These are phyloP conservation scores for Poecilia wingei DNA, from an alignment of 2,797 vertebrate species.

Conservation along the genomic window DNA sequence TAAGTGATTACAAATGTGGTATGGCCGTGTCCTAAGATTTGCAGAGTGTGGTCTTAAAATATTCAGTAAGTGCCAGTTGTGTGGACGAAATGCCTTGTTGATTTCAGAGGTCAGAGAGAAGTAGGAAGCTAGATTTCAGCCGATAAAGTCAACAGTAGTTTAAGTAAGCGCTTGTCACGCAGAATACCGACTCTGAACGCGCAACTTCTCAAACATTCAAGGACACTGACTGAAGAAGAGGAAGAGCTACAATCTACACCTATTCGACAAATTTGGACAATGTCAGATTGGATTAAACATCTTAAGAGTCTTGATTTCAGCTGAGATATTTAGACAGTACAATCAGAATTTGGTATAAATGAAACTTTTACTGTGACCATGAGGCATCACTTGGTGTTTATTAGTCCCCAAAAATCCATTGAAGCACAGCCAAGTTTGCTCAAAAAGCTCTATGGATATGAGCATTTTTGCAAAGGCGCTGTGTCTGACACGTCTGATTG, in stretches of 20 bases:
- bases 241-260: not conserved
- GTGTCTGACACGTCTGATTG: conserved; percentile 50
- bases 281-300: not conserved
- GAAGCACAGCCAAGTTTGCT: not conserved
- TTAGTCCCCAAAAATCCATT: not conserved
- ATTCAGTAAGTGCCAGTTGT: not conserved
- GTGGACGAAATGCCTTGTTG: not conserved
- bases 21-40: not conserved
- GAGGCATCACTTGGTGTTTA: not conserved
- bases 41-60: not conserved
- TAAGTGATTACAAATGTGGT: not conserved
- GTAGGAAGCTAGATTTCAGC: not conserved
- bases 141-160: not conserved
- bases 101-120: not conserved
- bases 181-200: not conserved
- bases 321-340: not conserved
- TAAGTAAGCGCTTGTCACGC: no score
- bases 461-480: not conserved
- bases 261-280: not conserved
- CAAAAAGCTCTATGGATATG: not conserved
- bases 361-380: not conserved
- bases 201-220: not conserved
- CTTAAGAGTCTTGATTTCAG: not conserved
- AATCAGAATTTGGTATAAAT: not conserved
- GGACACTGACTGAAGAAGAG: not conserved